Percentiles rank a stretch among this genome's conserved stretches.
Conservation (phyloP, 2,888 invertebrate genomes). For the Abrostola triplasia region DNA sequence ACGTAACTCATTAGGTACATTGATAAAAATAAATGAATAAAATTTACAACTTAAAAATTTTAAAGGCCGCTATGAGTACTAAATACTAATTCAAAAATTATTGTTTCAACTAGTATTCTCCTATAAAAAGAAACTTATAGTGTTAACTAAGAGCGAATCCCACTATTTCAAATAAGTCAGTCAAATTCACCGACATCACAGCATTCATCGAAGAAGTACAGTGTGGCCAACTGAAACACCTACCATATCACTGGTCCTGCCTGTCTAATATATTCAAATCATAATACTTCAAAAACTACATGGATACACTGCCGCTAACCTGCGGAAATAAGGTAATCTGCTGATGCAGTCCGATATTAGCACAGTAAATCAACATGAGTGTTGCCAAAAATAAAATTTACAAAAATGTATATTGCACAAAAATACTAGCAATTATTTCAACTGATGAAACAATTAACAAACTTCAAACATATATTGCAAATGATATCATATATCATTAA, state of each 20-base stretch:
- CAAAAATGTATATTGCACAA: slow-evolving; percentile 73
- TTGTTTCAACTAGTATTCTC: slow-evolving; percentile 61
- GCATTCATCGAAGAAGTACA: slow-evolving; percentile 65
- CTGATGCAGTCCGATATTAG: slow-evolving; percentile 7
- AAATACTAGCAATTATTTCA: slow-evolving; percentile 66
- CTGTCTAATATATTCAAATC: slow-evolving; percentile 36
- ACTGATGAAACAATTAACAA: slow-evolving; percentile 65
- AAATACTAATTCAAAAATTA: slow-evolving; percentile 66
- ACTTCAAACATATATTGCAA: slow-evolving; percentile 72
- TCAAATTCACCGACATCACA: slow-evolving; percentile 74
- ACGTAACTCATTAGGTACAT: slow-evolving; percentile 70
- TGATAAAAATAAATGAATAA: slow-evolving; percentile 75
- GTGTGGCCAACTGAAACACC: slow-evolving; percentile 65
- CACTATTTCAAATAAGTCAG: slow-evolving; percentile 73
- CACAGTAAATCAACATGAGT: slow-evolving; percentile 40
- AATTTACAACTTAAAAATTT: slow-evolving; percentile 84
- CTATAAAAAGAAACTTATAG: slow-evolving; percentile 63
- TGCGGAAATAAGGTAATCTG: slow-evolving; percentile 8
- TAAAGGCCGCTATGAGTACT: slow-evolving; percentile 67
- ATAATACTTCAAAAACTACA: slow-evolving; percentile 42
- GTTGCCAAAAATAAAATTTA: slow-evolving; percentile 57
- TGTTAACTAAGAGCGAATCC: slow-evolving; percentile 66
- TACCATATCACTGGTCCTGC: slow-evolving; percentile 56
- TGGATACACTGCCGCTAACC: slow-evolving; percentile 17
- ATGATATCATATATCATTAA: slow-evolving; percentile 85